phyloP scores from a whole-genome alignment of 2,888 invertebrate species.

The Miltochrista miniata region DNA sequence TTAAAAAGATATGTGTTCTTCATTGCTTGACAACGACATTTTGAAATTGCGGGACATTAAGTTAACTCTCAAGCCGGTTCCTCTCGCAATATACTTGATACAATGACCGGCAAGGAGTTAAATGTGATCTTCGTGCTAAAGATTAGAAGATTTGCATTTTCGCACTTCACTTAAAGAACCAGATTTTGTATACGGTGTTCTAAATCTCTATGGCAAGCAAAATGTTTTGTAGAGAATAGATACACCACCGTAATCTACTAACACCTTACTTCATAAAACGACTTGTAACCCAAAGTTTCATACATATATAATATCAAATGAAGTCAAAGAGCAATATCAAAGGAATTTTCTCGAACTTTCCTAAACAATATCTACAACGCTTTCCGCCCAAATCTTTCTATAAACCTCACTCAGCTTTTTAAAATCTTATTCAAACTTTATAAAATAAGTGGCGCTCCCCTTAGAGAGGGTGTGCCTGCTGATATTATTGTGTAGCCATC shows the following conservation, averaged over 20 bases:
- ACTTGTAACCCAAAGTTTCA: conserved; percentile 25
- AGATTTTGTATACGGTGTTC: too few relatives aligned
- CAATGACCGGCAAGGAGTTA: too few relatives aligned
- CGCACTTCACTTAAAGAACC: too few relatives aligned
- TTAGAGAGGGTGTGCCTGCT: conserved; percentile 57
- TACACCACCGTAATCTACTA: not conserved
- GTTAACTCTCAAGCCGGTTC: too few relatives aligned
- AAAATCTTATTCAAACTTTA: conserved; percentile 83
- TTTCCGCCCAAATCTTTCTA: conserved; percentile 56
- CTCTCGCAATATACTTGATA: too few relatives aligned
- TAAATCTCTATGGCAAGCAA: not conserved
- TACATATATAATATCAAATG: not conserved
- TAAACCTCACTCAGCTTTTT: conserved; percentile 71
- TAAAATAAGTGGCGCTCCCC: conserved; percentile 76
- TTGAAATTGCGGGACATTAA: too few relatives aligned
- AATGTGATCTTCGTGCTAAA: too few relatives aligned
- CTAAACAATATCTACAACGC: conserved; percentile 51
- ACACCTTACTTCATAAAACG: conserved; percentile 1
- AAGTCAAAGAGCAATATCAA: conserved; percentile 31
- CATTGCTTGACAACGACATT: too few relatives aligned
- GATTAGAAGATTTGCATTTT: too few relatives aligned
- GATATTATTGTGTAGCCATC: conserved; percentile 82
- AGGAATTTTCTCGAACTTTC: conserved; percentile 47
- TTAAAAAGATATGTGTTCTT: too few relatives aligned
- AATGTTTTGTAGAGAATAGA: not conserved